A percentile compares a stretch with the other conserved stretches of the same genome.
Conservation (phyloP, 2,888 invertebrate genomes). For the Tenthredo mesomela region DNA sequence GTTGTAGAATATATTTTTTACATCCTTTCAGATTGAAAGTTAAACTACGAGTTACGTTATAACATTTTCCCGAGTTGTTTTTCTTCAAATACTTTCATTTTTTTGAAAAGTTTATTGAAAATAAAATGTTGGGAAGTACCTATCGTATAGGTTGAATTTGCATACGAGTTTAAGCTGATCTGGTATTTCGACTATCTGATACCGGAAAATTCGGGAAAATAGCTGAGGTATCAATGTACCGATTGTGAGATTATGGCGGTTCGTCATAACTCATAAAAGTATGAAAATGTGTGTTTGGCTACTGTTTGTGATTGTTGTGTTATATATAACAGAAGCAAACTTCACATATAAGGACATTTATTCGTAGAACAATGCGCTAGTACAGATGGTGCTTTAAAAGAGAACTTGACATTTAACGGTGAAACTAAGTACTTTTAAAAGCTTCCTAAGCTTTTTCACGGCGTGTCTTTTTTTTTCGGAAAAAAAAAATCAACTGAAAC, state of each 20-base stretch:
- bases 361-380: slow-evolving; percentile 19
- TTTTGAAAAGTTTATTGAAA: neutral
- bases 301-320: neutral
- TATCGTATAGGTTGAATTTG: no score
- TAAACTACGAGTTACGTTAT: no score
- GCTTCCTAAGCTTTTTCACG: slow-evolving; percentile 32
- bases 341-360: neutral
- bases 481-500: slow-evolving; percentile 4
- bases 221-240: neutral
- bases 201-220: no score
- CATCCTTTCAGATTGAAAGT: neutral
- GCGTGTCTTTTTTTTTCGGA: neutral
- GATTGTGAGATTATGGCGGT: neutral
- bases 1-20: neutral
- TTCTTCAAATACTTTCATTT: neutral
- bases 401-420: slow-evolving; percentile 31
- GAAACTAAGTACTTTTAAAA: slow-evolving; percentile 38
- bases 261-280: neutral
- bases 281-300: neutral
- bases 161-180: no score
- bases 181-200: no score
- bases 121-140: neutral
- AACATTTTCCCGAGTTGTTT: neutral
- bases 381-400: slow-evolving; percentile 14
- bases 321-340: neutral